Percentiles rank a stretch among this genome's conserved stretches.
These are phyloP conservation scores for Dioctria rufipes DNA, from an alignment of 2,888 invertebrate species.

Conservation along the genomic window DNA sequence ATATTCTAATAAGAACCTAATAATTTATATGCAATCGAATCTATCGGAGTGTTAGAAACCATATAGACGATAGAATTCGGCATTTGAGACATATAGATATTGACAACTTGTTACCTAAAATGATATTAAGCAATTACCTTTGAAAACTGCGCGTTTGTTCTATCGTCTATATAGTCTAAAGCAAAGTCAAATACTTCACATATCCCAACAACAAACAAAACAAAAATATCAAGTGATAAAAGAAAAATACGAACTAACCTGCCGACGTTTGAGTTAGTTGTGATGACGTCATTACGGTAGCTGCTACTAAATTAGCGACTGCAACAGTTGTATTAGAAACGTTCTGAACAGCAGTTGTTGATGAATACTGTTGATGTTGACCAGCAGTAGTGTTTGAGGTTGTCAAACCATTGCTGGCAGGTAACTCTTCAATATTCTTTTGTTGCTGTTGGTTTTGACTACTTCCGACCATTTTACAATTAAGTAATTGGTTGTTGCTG, in stretches of 20 bases:
- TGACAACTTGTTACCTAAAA: not conserved
- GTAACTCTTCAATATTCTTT: conserved; percentile 16
- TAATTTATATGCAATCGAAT: too few relatives aligned
- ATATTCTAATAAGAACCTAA: too few relatives aligned
- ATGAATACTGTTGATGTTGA: conserved; percentile 44
- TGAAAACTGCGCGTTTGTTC: too few relatives aligned
- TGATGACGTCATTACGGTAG: conserved; percentile 55
- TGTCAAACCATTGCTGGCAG: conserved; percentile 35
- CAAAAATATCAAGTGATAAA: too few relatives aligned
- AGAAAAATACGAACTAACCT: conserved; percentile 22
- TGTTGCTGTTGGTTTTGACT: conserved; percentile 48
- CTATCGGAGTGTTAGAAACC: too few relatives aligned
- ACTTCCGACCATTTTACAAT: conserved; percentile 57
- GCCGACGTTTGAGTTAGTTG: conserved; percentile 46
- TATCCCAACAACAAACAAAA: too few relatives aligned
- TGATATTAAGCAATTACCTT: not conserved
- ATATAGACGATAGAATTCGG: too few relatives aligned
- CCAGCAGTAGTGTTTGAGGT: conserved; percentile 30
- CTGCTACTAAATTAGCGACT: conserved; percentile 55
- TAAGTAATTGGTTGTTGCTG: conserved; percentile 46
- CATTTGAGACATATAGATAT: too few relatives aligned
- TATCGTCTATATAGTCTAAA: too few relatives aligned
- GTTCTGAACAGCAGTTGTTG: conserved; percentile 37
- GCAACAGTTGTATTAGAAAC: conserved; percentile 54
- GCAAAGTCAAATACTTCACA: too few relatives aligned